phyloP scores from a whole-genome alignment of 2,797 vertebrate genomes.

The Hippocampus kuda region DNA sequence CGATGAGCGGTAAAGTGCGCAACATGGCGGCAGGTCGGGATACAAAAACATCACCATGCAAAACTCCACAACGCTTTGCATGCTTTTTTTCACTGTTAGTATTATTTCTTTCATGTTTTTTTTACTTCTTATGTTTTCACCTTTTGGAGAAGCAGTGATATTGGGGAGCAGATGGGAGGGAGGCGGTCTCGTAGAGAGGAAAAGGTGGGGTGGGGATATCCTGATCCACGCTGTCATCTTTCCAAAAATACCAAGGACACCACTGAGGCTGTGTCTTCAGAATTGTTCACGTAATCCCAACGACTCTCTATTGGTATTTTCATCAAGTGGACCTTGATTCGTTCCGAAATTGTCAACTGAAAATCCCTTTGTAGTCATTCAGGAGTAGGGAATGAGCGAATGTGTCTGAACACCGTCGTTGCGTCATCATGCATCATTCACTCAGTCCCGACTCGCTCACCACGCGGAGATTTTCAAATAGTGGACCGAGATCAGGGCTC shows the following conservation, averaged over 20 bases:
- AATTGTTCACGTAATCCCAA: background rate
- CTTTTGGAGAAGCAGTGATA: background rate
- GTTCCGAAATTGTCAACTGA: background rate
- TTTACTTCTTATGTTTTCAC: constrained; percentile 9
- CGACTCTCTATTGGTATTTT: too few relatives aligned
- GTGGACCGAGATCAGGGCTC: background rate
- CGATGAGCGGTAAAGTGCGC: constrained; percentile 55
- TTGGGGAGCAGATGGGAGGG: background rate
- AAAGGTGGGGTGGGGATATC: background rate
- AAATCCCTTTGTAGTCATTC: background rate
- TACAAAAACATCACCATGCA: constrained; percentile 68
- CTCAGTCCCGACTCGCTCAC: background rate
- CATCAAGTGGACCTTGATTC: background rate
- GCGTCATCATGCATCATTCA: background rate
- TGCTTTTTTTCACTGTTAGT: constrained; percentile 52
- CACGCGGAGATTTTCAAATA: background rate
- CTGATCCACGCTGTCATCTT: constrained; percentile 1
- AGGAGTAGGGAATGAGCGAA: background rate
- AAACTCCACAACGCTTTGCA: constrained; percentile 68
- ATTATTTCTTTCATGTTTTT: constrained; percentile 24
- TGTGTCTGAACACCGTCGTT: background rate
- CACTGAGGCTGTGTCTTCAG: background rate
- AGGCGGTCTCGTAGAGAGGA: background rate
- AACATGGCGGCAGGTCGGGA: constrained; percentile 39
- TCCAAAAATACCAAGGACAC: constrained; percentile 3